Evolutionary conservation across 2,888 invertebrate genomes (phyloP).

Genomic region (Ophion ventricosus): DNA sequence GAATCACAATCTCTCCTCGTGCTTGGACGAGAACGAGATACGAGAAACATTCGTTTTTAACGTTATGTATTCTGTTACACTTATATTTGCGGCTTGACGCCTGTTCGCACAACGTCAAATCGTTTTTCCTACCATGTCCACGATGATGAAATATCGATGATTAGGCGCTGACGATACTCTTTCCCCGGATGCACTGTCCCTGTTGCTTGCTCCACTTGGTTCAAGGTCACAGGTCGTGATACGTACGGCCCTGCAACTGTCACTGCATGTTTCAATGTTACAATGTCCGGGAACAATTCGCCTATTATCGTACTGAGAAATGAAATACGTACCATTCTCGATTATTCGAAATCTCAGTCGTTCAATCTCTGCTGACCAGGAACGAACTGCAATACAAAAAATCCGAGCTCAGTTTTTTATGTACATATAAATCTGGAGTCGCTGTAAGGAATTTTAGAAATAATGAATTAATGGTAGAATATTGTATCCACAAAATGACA

Average conservation of each 20-base stretch:
- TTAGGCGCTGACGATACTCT: background rate
- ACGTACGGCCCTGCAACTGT: constrained; percentile 1
- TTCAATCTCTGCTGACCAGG: background rate
- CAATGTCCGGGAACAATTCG: background rate
- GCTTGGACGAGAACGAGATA: constrained; percentile 1
- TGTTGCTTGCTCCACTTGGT: background rate
- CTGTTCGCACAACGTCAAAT: background rate
- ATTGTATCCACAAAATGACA: background rate
- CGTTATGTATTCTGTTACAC: background rate
- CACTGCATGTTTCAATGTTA: constrained; percentile 6
- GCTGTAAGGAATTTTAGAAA: background rate
- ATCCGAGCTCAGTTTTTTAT: constrained; percentile 1
- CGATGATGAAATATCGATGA: constrained; percentile 2
- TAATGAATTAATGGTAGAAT: background rate
- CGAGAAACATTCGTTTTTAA: constrained; percentile 10
- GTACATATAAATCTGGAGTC: background rate
- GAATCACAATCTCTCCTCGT: constrained; percentile 2
- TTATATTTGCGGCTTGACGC: background rate
- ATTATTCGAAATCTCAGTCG: background rate
- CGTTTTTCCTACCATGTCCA: background rate
- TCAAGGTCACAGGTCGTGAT: constrained; percentile 4
- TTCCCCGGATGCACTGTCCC: background rate
- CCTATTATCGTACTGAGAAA: background rate
- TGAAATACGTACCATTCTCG: constrained; percentile 5
- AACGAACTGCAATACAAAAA: constrained; percentile 25